Conservation (phyloP, 1,140 invertebrate species). For the Bombus confusus region DNA sequence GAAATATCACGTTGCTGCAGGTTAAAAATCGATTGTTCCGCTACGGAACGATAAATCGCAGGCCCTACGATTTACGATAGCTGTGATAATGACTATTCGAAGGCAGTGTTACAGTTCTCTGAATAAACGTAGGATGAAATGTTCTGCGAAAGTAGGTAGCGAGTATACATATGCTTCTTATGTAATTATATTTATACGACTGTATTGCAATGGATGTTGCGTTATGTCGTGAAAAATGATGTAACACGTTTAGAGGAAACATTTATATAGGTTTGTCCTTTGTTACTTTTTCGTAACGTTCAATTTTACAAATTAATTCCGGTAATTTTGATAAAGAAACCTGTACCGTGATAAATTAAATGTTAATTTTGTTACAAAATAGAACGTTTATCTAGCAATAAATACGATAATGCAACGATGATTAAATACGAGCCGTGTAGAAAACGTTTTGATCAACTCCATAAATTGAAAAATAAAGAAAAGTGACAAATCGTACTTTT, state of each 20-base stretch:
- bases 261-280: background rate
- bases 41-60: background rate
- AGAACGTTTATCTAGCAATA: too few relatives aligned
- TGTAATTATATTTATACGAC: too few relatives aligned
- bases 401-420: too few relatives aligned
- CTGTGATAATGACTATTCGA: background rate
- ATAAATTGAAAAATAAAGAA: too few relatives aligned
- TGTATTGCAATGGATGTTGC: background rate
- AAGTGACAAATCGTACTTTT: too few relatives aligned
- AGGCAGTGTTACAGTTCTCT: background rate
- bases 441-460: too few relatives aligned
- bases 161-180: background rate
- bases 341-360: too few relatives aligned
- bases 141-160: background rate
- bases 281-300: too few relatives aligned
- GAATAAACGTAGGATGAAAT: background rate
- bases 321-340: too few relatives aligned
- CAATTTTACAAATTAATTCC: too few relatives aligned
- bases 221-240: background rate
- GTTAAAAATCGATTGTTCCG: constrained; percentile 9
- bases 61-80: constrained; percentile 8
- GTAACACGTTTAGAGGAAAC: background rate
- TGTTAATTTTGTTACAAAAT: too few relatives aligned
- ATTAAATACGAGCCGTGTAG: too few relatives aligned
- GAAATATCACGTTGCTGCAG: constrained; percentile 22